Percentiles rank a stretch among this genome's conserved stretches.
Conservation (phyloP, 1,140 invertebrate genomes). For the Lepidurus packardi region DNA sequence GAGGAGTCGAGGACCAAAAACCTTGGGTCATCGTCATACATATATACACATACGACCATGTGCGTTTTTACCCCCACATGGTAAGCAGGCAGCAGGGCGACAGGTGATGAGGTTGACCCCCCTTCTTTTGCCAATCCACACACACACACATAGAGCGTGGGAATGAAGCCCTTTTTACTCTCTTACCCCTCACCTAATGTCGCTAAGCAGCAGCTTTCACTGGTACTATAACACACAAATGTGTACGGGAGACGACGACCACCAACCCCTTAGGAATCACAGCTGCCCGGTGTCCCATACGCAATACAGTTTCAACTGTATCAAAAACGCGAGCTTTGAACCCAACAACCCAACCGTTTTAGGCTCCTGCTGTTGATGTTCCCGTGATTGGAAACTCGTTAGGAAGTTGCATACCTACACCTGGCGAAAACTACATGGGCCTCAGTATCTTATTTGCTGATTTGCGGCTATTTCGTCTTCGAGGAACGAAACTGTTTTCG, state of each 20-base stretch:
- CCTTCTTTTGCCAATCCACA: not conserved
- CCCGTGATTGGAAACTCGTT: no score
- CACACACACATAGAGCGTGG: not conserved
- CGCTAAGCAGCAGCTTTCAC: not conserved
- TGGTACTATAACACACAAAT: no score
- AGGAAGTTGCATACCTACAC: no score
- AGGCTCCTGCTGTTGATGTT: no score
- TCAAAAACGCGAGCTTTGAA: not conserved
- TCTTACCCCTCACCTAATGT: not conserved
- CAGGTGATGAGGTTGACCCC: slow-evolving; percentile 8
- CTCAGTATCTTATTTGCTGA: no score
- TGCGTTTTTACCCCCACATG: slow-evolving; percentile 8
- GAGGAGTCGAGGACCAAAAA: no score
- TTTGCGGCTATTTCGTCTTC: no score
- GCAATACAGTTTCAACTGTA: not conserved
- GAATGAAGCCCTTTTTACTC: not conserved
- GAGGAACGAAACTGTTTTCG: no score
- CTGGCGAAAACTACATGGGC: no score
- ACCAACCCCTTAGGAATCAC: not conserved
- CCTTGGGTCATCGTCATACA: no score
- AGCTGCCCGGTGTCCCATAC: not conserved
- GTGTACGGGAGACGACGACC: not conserved
- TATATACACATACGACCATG: not conserved
- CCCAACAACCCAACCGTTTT: no score
- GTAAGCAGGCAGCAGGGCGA: not conserved